Percentiles rank a stretch among this genome's conserved stretches.
These are phyloP conservation scores for Ptychobarbus kaznakovi DNA, from an alignment of 2,797 vertebrate species.

Conservation along the genomic window DNA sequence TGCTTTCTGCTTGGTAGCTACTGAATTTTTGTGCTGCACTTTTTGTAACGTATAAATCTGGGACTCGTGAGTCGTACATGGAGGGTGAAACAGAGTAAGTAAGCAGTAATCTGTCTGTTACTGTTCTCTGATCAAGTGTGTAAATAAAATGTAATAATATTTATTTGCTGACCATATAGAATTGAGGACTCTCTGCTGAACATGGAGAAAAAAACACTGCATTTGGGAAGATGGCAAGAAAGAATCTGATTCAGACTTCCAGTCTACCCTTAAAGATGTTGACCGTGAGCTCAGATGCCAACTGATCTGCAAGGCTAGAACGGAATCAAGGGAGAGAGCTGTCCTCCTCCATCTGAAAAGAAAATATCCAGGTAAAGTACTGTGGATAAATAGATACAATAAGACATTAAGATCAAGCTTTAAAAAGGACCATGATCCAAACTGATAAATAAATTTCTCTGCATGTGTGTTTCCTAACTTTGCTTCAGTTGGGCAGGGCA, in stretches of 20 bases:
- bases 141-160: no score
- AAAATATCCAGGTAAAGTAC: slow-evolving; percentile 12
- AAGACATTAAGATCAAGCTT: background rate
- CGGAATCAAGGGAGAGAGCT: slow-evolving; percentile 18
- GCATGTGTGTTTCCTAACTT: background rate
- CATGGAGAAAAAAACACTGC: background rate
- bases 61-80: no score
- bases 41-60: background rate
- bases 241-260: slow-evolving; percentile 19
- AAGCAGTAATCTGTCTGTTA: no score
- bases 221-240: slow-evolving; percentile 20
- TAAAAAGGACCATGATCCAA: slow-evolving; percentile 2
- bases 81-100: no score
- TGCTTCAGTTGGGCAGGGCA: slow-evolving; percentile 8
- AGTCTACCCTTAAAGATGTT: background rate
- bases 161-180: no score
- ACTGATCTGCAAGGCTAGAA: slow-evolving; percentile 7
- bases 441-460: background rate
- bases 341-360: background rate
- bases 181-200: background rate
- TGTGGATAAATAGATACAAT: background rate
- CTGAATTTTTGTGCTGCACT: background rate
- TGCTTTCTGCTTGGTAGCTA: slow-evolving; percentile 1
- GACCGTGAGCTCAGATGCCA: background rate
- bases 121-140: no score